These are phyloP conservation scores for Petrocephalus sullivani DNA, from an alignment of 2,797 vertebrate genomes.

Conservation along the genomic window DNA sequence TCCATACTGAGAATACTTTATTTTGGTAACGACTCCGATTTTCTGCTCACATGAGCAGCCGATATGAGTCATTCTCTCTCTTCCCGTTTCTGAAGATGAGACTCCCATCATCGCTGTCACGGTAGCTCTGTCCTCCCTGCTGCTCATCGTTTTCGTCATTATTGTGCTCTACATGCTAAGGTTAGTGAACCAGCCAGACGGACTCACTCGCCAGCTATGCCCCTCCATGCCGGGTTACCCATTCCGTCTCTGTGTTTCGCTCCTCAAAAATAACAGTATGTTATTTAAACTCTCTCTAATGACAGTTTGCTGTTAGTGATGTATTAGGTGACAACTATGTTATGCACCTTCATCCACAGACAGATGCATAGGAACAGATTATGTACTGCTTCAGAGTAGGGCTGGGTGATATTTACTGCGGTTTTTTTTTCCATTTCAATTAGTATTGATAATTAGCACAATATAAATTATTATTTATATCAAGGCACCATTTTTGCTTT, in stretches of 20 bases:
- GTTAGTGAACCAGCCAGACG: constrained; percentile 55
- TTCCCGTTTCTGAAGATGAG: constrained; percentile 60
- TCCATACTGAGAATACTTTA: background rate
- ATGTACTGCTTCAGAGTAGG: background rate
- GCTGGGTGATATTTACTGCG: background rate
- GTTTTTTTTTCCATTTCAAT: background rate
- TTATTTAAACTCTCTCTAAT: background rate
- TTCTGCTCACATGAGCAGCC: background rate
- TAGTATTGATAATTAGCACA: background rate
- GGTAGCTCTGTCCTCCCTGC: constrained; percentile 91
- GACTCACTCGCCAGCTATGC: background rate
- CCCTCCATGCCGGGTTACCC: background rate
- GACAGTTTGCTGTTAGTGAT: background rate
- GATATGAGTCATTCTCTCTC: background rate
- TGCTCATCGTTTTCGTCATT: constrained; percentile 97
- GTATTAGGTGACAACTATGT: background rate
- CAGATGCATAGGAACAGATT: background rate
- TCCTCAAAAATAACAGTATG: background rate
- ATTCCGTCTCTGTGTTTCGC: no score
- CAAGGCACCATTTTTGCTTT: background rate
- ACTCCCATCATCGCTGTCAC: constrained; percentile 93
- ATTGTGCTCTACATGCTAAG: constrained; percentile 98
- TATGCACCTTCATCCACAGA: background rate
- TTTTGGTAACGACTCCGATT: no score
- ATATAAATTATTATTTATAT: background rate